Conservation (phyloP, 2,888 invertebrate genomes). For the Adineta ricciae region DNA sequence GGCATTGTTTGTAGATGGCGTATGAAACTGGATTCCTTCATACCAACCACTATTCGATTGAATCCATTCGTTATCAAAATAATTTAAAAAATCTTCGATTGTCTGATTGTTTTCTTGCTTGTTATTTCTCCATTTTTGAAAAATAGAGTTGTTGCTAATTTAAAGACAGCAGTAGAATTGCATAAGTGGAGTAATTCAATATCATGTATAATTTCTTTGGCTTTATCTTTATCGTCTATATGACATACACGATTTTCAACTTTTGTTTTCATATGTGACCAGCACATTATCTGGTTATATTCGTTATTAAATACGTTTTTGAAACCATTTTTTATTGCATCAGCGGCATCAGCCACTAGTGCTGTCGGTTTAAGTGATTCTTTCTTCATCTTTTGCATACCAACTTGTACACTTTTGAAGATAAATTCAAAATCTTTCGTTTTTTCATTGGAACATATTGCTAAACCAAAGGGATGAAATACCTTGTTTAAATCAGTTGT, state of each 20-base stretch:
- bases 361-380: neutral
- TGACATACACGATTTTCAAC: constrained; percentile 10
- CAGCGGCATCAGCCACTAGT: constrained; percentile 16
- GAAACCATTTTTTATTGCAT: constrained; percentile 22
- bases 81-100: neutral
- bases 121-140: constrained; percentile 14
- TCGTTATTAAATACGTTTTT: neutral
- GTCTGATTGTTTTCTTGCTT: neutral
- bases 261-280: constrained; percentile 22
- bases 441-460: constrained; percentile 18
- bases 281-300: constrained; percentile 27
- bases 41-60: neutral
- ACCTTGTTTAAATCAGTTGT: constrained; percentile 21
- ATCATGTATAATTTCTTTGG: constrained; percentile 21
- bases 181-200: neutral
- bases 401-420: constrained; percentile 18
- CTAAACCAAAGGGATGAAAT: constrained; percentile 24
- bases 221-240: neutral
- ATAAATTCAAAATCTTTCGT: constrained; percentile 24
- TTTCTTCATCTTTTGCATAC: constrained; percentile 20
- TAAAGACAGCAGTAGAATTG: constrained; percentile 1
- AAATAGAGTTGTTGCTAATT: constrained; percentile 19
- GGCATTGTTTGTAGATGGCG: neutral
- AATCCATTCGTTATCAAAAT: constrained; percentile 6
- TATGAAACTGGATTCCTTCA: constrained; percentile 20